phyloP scores from a whole-genome alignment of 2,113 vertebrate species.

The Sorex fumeus region DNA sequence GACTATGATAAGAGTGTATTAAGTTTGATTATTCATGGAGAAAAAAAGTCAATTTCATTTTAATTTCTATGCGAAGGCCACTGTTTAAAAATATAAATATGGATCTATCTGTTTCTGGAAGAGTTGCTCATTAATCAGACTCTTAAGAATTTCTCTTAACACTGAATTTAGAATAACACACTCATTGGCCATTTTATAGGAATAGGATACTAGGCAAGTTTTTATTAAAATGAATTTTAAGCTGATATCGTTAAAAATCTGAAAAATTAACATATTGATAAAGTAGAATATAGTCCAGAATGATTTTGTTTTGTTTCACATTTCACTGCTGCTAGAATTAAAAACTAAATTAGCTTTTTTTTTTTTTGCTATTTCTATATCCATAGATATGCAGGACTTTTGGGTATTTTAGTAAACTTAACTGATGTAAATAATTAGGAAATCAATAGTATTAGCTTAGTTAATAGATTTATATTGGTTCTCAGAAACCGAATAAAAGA shows the following conservation, averaged over 20 bases:
- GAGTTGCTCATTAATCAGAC: background rate
- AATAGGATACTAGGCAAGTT: slow-evolving; percentile 26
- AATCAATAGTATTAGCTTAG: too few relatives aligned
- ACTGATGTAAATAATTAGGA: background rate
- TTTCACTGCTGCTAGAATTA: slow-evolving; percentile 66
- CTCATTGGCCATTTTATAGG: background rate
- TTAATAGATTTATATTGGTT: background rate
- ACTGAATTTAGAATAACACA: background rate
- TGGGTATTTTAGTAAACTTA: slow-evolving; percentile 26
- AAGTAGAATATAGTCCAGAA: slow-evolving; percentile 42
- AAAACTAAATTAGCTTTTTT: background rate
- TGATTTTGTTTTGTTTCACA: slow-evolving; percentile 73
- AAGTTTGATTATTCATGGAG: slow-evolving; percentile 32
- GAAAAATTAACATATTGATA: slow-evolving; percentile 56
- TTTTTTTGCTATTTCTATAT: slow-evolving; percentile 51
- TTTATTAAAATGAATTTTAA: slow-evolving; percentile 66
- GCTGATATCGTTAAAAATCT: background rate
- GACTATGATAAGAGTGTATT: background rate
- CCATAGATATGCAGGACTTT: slow-evolving; percentile 1
- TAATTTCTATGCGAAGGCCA: slow-evolving; percentile 21
- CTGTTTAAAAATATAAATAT: slow-evolving; percentile 63
- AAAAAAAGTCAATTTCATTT: slow-evolving; percentile 59
- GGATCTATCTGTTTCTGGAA: slow-evolving; percentile 38
- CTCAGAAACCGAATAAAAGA: slow-evolving; percentile 34
- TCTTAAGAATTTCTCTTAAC: slow-evolving; percentile 50